These are phyloP conservation scores for Adelphocoris suturalis DNA, from an alignment of 2,888 invertebrate species.

Conservation along the genomic window DNA sequence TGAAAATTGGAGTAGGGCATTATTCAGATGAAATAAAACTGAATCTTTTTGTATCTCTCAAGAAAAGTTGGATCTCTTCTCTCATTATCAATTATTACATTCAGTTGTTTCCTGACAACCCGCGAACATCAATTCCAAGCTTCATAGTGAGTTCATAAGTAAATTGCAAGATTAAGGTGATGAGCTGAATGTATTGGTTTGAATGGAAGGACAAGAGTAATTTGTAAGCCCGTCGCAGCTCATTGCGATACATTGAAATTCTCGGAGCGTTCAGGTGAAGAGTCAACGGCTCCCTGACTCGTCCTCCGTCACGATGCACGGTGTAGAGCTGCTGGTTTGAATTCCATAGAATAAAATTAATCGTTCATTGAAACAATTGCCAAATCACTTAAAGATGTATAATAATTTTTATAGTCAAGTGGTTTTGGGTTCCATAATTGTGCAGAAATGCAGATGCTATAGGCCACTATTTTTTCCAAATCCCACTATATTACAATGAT, in stretches of 20 bases:
- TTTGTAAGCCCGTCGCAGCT: background rate
- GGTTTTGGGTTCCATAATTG: background rate
- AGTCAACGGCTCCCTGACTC: constrained; percentile 37
- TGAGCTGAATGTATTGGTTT: constrained; percentile 15
- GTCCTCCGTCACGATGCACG: background rate
- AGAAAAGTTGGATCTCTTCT: too few relatives aligned
- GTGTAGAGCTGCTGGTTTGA: background rate
- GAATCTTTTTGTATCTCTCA: too few relatives aligned
- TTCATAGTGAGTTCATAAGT: background rate
- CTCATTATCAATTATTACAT: too few relatives aligned
- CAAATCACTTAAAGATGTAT: background rate
- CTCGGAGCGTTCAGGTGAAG: background rate
- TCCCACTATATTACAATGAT: too few relatives aligned
- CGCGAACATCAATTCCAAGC: background rate
- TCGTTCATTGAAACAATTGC: background rate
- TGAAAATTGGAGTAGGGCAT: too few relatives aligned
- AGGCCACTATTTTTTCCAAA: too few relatives aligned
- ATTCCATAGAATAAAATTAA: background rate
- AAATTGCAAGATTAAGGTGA: background rate
- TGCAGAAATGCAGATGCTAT: background rate
- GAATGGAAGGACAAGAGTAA: constrained; percentile 19
- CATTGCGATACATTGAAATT: constrained; percentile 19
- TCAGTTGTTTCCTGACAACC: too few relatives aligned
- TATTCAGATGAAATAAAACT: too few relatives aligned
- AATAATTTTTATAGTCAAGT: background rate